A percentile compares a stretch with the other conserved stretches of the same genome.
phyloP scores from a whole-genome alignment of 1,140 invertebrate genomes.

The Bombus sibiricus region DNA sequence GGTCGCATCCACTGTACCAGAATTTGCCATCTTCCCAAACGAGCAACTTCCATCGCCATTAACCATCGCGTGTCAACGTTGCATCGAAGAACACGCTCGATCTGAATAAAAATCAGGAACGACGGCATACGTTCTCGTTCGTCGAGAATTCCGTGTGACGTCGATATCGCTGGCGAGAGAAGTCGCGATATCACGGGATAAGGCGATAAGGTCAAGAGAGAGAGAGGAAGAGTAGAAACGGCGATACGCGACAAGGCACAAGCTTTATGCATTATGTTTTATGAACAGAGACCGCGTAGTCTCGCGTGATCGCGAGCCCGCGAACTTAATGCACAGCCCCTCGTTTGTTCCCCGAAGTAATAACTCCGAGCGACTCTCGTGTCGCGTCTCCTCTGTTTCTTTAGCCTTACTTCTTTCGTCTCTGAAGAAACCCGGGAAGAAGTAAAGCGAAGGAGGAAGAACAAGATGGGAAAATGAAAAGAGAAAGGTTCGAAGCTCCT shows the following conservation, averaged over 20 bases:
- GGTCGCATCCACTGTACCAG: neutral
- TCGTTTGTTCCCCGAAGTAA: conserved; percentile 74
- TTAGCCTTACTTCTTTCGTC: neutral
- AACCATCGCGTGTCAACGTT: neutral
- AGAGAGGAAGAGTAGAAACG: neutral
- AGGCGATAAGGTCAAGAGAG: neutral
- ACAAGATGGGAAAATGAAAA: neutral
- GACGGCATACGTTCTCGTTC: neutral
- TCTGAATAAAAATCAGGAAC: conserved; percentile 4
- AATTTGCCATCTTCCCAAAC: neutral
- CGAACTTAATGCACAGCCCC: conserved; percentile 69
- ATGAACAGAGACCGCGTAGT: conserved; percentile 64
- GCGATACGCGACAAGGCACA: conserved; percentile 44
- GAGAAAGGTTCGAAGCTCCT: neutral
- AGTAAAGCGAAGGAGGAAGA: neutral
- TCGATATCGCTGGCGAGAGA: neutral
- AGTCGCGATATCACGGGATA: neutral
- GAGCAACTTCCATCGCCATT: neutral
- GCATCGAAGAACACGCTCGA: neutral
- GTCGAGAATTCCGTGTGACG: neutral
- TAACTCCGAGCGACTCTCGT: conserved; percentile 57
- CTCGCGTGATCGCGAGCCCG: conserved; percentile 67
- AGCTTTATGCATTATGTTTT: conserved; percentile 69
- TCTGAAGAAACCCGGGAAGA: neutral
- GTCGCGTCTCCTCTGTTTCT: neutral